Evolutionary conservation across 2,888 invertebrate genomes (phyloP).

Genomic region (Heliconius aoede): DNA sequence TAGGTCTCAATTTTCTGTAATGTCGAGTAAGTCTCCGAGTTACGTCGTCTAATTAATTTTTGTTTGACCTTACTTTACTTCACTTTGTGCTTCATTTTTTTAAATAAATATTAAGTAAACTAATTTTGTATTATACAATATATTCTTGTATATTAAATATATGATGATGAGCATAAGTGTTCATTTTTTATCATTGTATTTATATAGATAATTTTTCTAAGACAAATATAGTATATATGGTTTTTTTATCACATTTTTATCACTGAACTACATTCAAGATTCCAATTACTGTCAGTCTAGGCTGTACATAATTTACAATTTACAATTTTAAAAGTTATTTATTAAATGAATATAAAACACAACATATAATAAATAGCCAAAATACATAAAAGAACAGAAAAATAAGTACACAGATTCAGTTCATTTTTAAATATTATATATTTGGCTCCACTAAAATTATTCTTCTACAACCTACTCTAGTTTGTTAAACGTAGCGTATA

Average conservation of each 20-base stretch:
- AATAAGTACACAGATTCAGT: constrained; percentile 2
- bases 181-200: background rate
- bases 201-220: background rate
- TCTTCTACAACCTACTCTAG: constrained; percentile 34
- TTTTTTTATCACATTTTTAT: no score
- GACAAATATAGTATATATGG: no score
- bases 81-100: background rate
- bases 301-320: background rate
- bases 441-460: constrained; percentile 35
- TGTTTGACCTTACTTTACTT: constrained; percentile 12
- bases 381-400: constrained; percentile 10
- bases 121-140: background rate
- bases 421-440: constrained; percentile 20
- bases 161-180: background rate
- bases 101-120: background rate
- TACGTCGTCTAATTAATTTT: constrained; percentile 16
- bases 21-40: background rate
- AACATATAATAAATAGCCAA: background rate
- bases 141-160: background rate
- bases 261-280: no score
- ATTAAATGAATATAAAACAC: background rate
- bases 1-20: constrained; percentile 8
- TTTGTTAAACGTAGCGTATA: constrained; percentile 36
- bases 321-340: background rate
- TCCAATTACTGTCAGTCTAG: background rate